Conservation (phyloP, 2,113 vertebrate species). For the Pithys albifrons region DNA sequence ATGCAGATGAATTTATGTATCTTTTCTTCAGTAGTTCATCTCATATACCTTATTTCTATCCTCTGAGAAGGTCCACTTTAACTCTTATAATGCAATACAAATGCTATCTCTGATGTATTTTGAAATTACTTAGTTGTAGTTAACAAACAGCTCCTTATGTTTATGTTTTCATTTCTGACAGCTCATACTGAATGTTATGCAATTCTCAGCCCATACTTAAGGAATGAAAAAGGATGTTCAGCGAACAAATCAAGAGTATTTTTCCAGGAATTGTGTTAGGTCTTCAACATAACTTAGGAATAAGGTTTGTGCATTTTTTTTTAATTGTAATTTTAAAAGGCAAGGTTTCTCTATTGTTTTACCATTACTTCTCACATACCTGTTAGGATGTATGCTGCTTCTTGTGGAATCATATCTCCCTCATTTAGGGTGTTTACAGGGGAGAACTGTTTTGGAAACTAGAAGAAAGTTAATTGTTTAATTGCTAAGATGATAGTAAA, state of each 20-base stretch:
- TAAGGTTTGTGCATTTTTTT: rapidly evolving
- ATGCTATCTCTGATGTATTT: background rate
- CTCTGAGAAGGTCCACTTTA: background rate
- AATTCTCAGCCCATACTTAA: background rate
- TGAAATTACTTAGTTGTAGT: background rate
- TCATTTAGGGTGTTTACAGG: background rate
- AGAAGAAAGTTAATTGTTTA: background rate
- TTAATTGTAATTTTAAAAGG: background rate
- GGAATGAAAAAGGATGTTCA: background rate
- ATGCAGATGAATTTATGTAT: background rate
- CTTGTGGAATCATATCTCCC: background rate
- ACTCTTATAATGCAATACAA: background rate
- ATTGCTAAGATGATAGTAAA: background rate
- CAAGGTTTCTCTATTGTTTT: background rate
- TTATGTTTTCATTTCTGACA: background rate
- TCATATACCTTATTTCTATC: background rate
- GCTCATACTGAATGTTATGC: background rate
- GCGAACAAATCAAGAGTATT: background rate
- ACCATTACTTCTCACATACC: background rate
- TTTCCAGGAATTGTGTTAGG: background rate
- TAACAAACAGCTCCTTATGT: background rate
- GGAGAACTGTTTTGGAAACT: background rate
- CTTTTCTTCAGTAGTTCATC: background rate
- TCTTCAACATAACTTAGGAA: background rate
- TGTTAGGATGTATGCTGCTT: background rate